These are phyloP conservation scores for Carabus problematicus DNA, from an alignment of 2,888 invertebrate species.

Conservation along the genomic window DNA sequence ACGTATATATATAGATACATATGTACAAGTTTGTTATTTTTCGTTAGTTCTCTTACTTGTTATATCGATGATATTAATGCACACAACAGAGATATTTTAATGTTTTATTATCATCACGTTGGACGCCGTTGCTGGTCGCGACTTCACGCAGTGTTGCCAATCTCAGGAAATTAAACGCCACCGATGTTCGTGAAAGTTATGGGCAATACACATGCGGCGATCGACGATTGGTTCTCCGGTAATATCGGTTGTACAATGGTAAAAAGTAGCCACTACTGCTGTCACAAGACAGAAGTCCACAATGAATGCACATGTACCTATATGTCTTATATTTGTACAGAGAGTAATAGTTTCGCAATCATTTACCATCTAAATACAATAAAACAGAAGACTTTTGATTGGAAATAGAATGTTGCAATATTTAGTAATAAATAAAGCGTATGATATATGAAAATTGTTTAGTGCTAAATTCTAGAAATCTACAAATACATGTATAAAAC, in stretches of 20 bases:
- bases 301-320: too few species aligned
- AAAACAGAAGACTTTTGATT: too few species aligned
- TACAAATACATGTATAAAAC: too few species aligned
- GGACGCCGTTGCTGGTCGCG: conserved; percentile 30
- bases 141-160: conserved; percentile 40
- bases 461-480: too few species aligned
- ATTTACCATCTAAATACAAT: too few species aligned
- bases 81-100: conserved; percentile 38
- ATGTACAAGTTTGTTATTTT: conserved; percentile 4
- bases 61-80: conserved; percentile 34
- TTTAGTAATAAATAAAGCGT: too few species aligned
- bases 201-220: conserved; percentile 27
- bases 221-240: not conserved
- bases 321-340: too few species aligned
- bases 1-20: conserved; percentile 1
- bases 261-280: conserved; percentile 20
- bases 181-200: conserved; percentile 26
- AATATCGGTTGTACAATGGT: conserved; percentile 15
- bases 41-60: too few species aligned
- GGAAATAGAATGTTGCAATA: too few species aligned
- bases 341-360: too few species aligned
- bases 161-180: conserved; percentile 37
- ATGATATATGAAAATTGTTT: too few species aligned
- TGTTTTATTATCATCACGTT: conserved; percentile 37
- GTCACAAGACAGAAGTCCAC: too few species aligned